These are phyloP conservation scores for Lethocerus indicus DNA, from an alignment of 1,140 invertebrate genomes.

Conservation along the genomic window DNA sequence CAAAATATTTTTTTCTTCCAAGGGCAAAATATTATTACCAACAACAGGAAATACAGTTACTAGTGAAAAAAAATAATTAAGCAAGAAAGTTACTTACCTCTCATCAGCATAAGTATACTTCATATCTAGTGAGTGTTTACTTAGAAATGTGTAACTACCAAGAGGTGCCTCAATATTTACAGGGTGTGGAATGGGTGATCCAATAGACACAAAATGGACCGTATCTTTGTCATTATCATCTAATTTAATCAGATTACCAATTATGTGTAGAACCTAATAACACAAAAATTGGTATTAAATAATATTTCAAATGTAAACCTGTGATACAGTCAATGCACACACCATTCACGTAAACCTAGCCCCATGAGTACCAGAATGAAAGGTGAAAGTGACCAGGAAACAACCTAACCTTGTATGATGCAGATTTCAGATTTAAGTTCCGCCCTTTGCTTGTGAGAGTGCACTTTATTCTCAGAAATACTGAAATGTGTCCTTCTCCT, in stretches of 20 bases:
- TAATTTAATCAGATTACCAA: constrained; percentile 50
- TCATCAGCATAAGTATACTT: constrained; percentile 88
- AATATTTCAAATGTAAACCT: neutral
- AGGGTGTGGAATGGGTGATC: constrained; percentile 79
- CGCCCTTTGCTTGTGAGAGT: constrained; percentile 78
- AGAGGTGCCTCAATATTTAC: constrained; percentile 82
- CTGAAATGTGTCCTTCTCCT: constrained; percentile 22
- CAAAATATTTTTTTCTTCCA: no score
- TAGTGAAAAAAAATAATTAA: no score
- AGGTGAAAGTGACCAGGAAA: neutral
- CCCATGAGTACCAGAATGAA: neutral
- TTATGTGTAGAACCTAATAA: constrained; percentile 71
- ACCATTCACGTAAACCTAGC: neutral
- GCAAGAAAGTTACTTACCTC: constrained; percentile 59
- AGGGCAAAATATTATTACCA: no score
- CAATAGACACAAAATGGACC: constrained; percentile 48
- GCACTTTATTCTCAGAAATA: constrained; percentile 75
- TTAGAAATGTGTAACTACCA: constrained; percentile 74
- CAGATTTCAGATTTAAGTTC: constrained; percentile 82
- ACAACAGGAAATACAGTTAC: no score
- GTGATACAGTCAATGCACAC: neutral
- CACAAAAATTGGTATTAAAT: constrained; percentile 6
- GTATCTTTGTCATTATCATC: constrained; percentile 14
- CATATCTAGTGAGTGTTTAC: constrained; percentile 83
- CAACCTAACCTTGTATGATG: constrained; percentile 66